Conservation (phyloP, 2,888 invertebrate genomes). For the Barypeithes pellucidus region DNA sequence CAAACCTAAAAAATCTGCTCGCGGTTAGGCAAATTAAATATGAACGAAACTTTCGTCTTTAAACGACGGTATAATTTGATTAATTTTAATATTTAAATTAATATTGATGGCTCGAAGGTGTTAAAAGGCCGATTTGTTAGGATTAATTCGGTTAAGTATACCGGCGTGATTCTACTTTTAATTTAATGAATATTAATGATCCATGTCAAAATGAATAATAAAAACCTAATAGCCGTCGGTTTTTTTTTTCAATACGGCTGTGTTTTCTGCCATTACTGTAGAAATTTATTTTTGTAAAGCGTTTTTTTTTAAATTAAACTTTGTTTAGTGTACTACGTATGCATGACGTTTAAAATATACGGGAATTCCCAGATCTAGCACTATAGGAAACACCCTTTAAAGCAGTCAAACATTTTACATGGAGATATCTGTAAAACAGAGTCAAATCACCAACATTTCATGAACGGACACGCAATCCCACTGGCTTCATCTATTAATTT, state of each 20-base stretch:
- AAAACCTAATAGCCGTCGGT: not conserved
- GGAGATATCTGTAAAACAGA: too few relatives aligned
- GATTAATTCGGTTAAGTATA: conserved; percentile 18
- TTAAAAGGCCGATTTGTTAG: conserved; percentile 13
- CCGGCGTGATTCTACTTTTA: conserved; percentile 10
- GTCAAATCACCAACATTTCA: too few relatives aligned
- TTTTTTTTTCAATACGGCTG: not conserved
- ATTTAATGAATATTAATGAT: conserved; percentile 18
- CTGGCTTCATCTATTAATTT: too few relatives aligned
- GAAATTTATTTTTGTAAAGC: too few relatives aligned
- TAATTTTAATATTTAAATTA: conserved; percentile 29
- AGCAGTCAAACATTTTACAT: too few relatives aligned
- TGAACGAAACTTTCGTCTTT: conserved; percentile 11
- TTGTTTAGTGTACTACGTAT: too few relatives aligned
- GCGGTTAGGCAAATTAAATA: not conserved
- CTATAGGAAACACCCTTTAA: too few relatives aligned
- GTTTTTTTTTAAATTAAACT: too few relatives aligned
- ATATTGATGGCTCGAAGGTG: conserved; percentile 27
- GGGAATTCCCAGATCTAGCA: too few relatives aligned
- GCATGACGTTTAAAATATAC: too few relatives aligned
- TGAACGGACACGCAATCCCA: too few relatives aligned
- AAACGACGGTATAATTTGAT: conserved; percentile 3
- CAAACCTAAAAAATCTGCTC: not conserved
- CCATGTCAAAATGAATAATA: not conserved
- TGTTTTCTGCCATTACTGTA: not conserved